A percentile compares a stretch with the other conserved stretches of the same genome.
These are phyloP conservation scores for Drosophila meridionalis DNA, from an alignment of 2,888 invertebrate species.

Conservation along the genomic window DNA sequence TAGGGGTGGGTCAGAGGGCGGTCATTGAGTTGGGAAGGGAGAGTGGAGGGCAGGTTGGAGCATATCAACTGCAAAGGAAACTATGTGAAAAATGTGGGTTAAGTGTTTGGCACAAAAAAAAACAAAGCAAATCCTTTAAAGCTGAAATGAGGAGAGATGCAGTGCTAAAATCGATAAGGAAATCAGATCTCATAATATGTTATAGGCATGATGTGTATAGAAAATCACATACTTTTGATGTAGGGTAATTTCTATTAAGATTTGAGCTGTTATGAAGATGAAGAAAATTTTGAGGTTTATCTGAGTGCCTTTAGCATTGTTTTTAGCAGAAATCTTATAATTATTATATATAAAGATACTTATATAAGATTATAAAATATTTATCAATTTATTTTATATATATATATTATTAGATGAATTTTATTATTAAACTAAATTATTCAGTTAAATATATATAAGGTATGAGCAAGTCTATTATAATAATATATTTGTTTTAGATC, in stretches of 20 bases:
- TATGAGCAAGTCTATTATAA: too few relatives aligned
- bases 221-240: not conserved
- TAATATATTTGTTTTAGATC: too few relatives aligned
- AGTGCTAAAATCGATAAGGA: not conserved
- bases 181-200: not conserved
- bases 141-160: not conserved
- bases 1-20: constrained; percentile 9
- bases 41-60: not conserved
- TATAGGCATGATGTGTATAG: not conserved
- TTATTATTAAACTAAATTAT: too few relatives aligned
- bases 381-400: too few relatives aligned
- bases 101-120: constrained; percentile 3
- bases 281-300: not conserved
- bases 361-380: too few relatives aligned
- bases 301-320: too few relatives aligned
- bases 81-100: constrained; percentile 27
- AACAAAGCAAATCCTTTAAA: constrained; percentile 14
- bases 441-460: too few relatives aligned
- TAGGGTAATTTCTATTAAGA: not conserved
- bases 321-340: too few relatives aligned
- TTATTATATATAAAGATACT: too few relatives aligned
- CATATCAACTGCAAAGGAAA: constrained; percentile 48
- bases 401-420: too few relatives aligned
- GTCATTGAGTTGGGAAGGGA: not conserved
- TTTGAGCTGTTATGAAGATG: not conserved